Percentiles rank a stretch among this genome's conserved stretches.
These are phyloP conservation scores for Drosophila mauritiana DNA, from an alignment of 1,140 invertebrate species.

Conservation along the genomic window DNA sequence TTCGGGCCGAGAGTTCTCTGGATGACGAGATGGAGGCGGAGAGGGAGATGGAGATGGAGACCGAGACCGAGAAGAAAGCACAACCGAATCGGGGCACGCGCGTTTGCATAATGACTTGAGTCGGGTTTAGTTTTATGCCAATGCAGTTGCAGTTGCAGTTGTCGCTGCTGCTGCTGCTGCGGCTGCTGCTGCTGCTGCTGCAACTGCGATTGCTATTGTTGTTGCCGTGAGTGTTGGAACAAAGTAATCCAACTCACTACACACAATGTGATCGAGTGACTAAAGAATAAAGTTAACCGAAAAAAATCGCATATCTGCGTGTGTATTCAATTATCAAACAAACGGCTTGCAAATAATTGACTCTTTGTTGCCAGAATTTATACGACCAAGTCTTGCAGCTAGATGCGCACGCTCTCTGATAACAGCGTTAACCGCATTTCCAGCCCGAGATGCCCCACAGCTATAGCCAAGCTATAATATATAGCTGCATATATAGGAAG, in stretches of 20 bases:
- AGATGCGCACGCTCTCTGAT: constrained; percentile 53
- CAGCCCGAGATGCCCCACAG: constrained; percentile 19
- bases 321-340: constrained; percentile 23
- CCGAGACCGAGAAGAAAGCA: constrained; percentile 63
- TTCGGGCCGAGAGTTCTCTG: constrained; percentile 22
- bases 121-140: constrained; percentile 78
- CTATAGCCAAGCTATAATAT: constrained; percentile 18
- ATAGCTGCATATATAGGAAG: constrained; percentile 43
- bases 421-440: constrained; percentile 22
- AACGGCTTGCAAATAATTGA: constrained; percentile 24
- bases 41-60: not conserved
- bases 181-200: constrained; percentile 16
- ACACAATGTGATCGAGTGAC: constrained; percentile 10
- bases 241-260: constrained; percentile 28
- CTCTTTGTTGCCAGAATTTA: constrained; percentile 35
- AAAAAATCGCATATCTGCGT: constrained; percentile 27
- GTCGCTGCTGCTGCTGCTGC: constrained; percentile 23
- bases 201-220: constrained; percentile 5
- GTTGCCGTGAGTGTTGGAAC: constrained; percentile 16
- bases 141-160: constrained; percentile 65
- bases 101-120: constrained; percentile 83
- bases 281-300: constrained; percentile 14
- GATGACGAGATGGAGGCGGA: constrained; percentile 17
- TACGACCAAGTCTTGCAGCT: constrained; percentile 11
- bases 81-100: constrained; percentile 81